Evolutionary conservation across 2,797 vertebrate genomes (phyloP), one percentile per base, ranked within the genome.

Genomic region (Lerista edwardsae): DNA sequence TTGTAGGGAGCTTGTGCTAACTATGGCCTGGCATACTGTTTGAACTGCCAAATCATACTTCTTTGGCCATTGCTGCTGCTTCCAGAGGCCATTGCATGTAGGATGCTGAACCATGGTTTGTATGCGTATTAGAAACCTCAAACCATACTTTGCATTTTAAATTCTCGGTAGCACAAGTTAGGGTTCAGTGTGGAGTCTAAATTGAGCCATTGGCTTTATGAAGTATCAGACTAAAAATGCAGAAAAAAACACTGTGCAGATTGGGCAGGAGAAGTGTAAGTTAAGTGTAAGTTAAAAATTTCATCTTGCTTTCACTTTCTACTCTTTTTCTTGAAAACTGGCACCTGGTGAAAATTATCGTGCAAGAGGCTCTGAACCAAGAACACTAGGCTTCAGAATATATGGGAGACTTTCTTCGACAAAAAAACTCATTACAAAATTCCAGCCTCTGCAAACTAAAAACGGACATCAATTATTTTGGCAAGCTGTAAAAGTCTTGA

Each of bases 311-410:
- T 89, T 88, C 47, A 77, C 0, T 1, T 90, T 91, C 84, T 75
- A 29, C 90, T 91, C 90, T 51, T 91, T 81, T 29, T 80, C 64
- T 84, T 87, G 65, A 79, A 84, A 84, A 15, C 79, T 90, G 84
- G 86, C 84, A 93, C 91, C 87, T 94, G 88, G 90, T 90, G 71
- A 90, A 34, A 91, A 82, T 85, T 84, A 77, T 55, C 27, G 74
- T 91, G 72, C 77, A 87, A 69, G 85, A 88, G 67, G 51, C 89
- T 84, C 84, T 86, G 87, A 87, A 86, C 84, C 79, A 82, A 82
- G 73, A 85, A 72, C 27, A 27, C 86, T 86, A 61, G 47, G 55
- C 80, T 71, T 86, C 75, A 84, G 29, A 75, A 47, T 62, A 82
- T 87, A 83, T 6, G 79, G n/a, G 84, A 84, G 27, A 31, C 64